phyloP scores from a whole-genome alignment of 1,140 invertebrate species.

The Drosophila santomea region DNA sequence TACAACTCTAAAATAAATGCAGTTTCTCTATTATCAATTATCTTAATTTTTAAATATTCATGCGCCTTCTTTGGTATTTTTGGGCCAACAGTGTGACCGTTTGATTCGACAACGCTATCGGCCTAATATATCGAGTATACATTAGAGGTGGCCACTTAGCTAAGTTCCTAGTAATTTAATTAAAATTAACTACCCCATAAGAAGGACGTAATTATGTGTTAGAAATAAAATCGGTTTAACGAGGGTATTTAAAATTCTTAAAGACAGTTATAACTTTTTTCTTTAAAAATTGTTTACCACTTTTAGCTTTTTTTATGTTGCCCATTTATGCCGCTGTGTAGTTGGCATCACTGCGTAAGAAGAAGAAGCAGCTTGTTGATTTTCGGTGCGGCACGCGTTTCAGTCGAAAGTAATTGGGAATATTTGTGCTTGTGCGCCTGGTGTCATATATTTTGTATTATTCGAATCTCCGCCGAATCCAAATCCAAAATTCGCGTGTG shows the following conservation, averaged over 20 bases:
- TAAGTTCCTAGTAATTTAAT: no score
- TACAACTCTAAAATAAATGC: no score
- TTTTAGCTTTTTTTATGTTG: no score
- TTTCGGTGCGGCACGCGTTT: constrained; percentile 63
- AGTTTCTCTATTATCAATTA: no score
- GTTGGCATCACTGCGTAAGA: constrained; percentile 3
- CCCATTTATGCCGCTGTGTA: not conserved
- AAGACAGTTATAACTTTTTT: not conserved
- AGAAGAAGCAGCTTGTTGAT: constrained; percentile 49
- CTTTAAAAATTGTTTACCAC: accelerated
- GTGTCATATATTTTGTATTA: constrained; percentile 55
- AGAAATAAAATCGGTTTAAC: not conserved
- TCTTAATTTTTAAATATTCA: not conserved
- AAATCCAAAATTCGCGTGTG: constrained; percentile 46
- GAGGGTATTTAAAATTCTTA: no score
- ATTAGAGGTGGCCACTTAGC: not conserved
- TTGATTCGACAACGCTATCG: not conserved
- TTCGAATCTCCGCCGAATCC: constrained; percentile 9
- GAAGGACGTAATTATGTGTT: no score
- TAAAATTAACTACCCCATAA: no score
- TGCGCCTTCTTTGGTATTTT: not conserved
- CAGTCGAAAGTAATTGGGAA: constrained; percentile 44
- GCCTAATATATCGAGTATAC: not conserved
- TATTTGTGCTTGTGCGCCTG: constrained; percentile 13
- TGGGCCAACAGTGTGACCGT: constrained; percentile 5